Percentiles rank a stretch among this genome's conserved stretches.
phyloP scores from a whole-genome alignment of 2,113 vertebrate species.

The Callionymus lyra region DNA sequence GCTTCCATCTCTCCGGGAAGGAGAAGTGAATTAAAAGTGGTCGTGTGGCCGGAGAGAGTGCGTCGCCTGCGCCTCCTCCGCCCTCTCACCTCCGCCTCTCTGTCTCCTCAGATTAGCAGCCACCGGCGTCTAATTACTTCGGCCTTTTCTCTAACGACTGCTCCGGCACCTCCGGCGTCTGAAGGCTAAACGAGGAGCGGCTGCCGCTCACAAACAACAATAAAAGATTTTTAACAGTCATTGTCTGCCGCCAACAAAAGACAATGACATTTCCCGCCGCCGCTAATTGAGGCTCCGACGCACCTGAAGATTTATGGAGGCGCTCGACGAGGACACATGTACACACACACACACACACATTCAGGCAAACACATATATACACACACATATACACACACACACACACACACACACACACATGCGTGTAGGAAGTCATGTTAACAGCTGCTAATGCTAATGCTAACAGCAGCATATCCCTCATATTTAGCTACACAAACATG shows the following conservation, averaged over 20 bases:
- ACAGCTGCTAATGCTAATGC: too few relatives aligned
- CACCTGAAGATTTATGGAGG: conserved; percentile 33
- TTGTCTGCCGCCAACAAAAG: conserved; percentile 30
- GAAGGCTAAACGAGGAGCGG: conserved; percentile 21
- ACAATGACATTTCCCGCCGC: conserved; percentile 28
- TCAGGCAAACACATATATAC: too few relatives aligned
- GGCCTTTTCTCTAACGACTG: conserved; percentile 20
- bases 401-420: not conserved
- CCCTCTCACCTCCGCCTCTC: not conserved
- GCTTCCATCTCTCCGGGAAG: too few relatives aligned
- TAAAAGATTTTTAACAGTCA: conserved; percentile 38
- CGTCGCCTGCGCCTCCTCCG: not conserved
- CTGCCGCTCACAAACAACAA: conserved; percentile 32
- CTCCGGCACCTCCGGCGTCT: conserved; percentile 10
- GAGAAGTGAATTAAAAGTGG: too few relatives aligned
- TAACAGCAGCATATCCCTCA: too few relatives aligned
- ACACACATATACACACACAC: not conserved
- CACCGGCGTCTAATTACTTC: conserved; percentile 18
- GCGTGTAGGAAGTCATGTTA: conserved; percentile 5
- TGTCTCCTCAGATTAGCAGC: not conserved
- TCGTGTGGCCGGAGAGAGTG: too few relatives aligned
- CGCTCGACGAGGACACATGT: not conserved
- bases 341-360: not conserved
- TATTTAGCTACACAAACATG: too few relatives aligned
- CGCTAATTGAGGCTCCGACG: conserved; percentile 42